Evolutionary conservation across 2,113 vertebrate species (phyloP).

Genomic region (Oncorhynchus nerka): DNA sequence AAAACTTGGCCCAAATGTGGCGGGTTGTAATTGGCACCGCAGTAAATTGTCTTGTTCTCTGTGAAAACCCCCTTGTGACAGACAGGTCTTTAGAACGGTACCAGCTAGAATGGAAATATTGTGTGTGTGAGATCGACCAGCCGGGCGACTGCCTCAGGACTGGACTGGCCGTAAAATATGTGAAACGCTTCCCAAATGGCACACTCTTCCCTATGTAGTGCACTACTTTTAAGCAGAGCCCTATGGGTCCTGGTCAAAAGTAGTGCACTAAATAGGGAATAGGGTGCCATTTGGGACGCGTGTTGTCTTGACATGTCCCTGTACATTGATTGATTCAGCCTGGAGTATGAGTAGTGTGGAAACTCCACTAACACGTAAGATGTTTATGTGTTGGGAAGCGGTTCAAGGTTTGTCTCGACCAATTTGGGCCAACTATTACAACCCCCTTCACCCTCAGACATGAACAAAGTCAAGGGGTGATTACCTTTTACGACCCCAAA

Average conservation of each 20-base stretch:
- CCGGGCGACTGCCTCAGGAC: no score
- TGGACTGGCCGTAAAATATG: no score
- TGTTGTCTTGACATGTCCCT: no score
- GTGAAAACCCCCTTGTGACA: background rate
- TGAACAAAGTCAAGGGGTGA: background rate
- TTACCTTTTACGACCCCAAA: background rate
- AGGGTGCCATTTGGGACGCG: no score
- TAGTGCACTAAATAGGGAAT: no score
- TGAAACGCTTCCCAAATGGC: no score
- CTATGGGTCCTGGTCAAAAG: no score
- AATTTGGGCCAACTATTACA: background rate
- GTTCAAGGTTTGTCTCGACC: slow-evolving; percentile 12
- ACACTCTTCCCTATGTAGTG: no score
- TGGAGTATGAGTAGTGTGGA: slow-evolving; percentile 4
- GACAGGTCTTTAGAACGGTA: background rate
- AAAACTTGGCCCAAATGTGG: slow-evolving; percentile 10
- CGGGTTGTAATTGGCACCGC: slow-evolving; percentile 3
- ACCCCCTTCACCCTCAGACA: background rate
- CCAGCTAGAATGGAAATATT: no score
- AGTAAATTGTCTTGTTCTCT: background rate
- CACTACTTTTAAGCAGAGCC: no score
- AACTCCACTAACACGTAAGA: background rate
- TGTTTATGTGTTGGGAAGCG: slow-evolving; percentile 4
- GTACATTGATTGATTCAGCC: no score
- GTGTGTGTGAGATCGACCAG: no score